phyloP scores from a whole-genome alignment of 1,140 invertebrate species.

The Palaemon carinicauda region DNA sequence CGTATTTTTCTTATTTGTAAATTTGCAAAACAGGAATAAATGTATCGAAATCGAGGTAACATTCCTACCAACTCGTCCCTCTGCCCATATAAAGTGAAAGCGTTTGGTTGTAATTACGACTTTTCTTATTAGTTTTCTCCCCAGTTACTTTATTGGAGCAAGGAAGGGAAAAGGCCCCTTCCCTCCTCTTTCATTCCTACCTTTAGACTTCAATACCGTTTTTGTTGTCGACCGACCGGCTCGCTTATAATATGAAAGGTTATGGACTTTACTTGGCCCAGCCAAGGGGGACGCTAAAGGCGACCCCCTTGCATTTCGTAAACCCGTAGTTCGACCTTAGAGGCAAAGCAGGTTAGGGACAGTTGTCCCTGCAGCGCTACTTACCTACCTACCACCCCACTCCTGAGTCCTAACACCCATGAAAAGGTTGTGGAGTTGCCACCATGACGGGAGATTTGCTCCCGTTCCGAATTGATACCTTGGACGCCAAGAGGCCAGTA shows the following conservation, averaged over 20 bases:
- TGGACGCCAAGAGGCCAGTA: background rate
- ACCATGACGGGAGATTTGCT: constrained; percentile 18
- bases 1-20: no score
- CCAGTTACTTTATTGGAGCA: no score
- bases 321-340: background rate
- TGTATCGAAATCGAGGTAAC: no score
- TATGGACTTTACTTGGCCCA: background rate
- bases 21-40: no score
- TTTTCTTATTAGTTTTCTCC: no score
- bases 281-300: background rate
- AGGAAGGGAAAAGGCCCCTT: no score
- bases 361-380: background rate
- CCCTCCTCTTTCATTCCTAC: no score
- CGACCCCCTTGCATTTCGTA: background rate
- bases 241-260: constrained; percentile 23
- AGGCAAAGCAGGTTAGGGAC: no score
- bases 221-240: constrained; percentile 19
- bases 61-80: no score
- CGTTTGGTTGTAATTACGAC: no score
- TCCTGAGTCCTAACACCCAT: constrained; percentile 2
- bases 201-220: constrained; percentile 3
- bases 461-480: constrained; percentile 6
- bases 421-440: background rate
- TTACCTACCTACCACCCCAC: background rate
- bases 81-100: no score